Base-by-base conservation (phyloP, 2,797 vertebrate species). In the Platalea minor region DNA sequence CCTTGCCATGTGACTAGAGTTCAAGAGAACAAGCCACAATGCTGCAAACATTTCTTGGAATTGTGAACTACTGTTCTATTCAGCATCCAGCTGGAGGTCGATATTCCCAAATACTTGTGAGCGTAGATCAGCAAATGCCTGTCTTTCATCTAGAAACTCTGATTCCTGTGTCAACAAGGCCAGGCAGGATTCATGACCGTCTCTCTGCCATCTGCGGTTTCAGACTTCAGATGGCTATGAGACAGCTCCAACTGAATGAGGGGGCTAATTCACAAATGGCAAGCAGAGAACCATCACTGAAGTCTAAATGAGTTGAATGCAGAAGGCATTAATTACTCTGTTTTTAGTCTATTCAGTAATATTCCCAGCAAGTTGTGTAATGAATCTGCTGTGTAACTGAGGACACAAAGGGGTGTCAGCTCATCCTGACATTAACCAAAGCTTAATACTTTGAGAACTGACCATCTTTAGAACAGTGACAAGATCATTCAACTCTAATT, bases 1-100 rank as follows among this genome's bases (percentile, higher is more conserved):
- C 83, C 54, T 91, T 2, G 0, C 48, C 67, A 37, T 57, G 70
- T 91, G 89, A 96, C 78, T 57, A 6, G 48, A 90, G 77, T 90
- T 95, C 46, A 63, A 84, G 69, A 81, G 76, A 92, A 94, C 3
- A 9, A 96, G 75, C 74, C 88, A 88, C 91, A 95, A 94, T 10
- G 11, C 63, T 91, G 70, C 76, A 93, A 94, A 54, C 48, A 67
- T 73, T 94, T 89, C 77, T 95, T 84, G 77, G 94, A 95, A 93
- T 89, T 87, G 46, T 4, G 21, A 93, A 94, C 96, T 96, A 90
- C 93, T 84, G 79, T 90, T 90, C 79, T 67, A 75, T 73, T 95
- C 83, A 60, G 63, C 63, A 91, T 93, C 65, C 94, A 94, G 75
- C 89, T 92, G 85, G 89, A 95, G 85, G 87, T 60, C 2, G 0